Conservation (phyloP, 2,797 vertebrate genomes). For the Lithobates pipiens region DNA sequence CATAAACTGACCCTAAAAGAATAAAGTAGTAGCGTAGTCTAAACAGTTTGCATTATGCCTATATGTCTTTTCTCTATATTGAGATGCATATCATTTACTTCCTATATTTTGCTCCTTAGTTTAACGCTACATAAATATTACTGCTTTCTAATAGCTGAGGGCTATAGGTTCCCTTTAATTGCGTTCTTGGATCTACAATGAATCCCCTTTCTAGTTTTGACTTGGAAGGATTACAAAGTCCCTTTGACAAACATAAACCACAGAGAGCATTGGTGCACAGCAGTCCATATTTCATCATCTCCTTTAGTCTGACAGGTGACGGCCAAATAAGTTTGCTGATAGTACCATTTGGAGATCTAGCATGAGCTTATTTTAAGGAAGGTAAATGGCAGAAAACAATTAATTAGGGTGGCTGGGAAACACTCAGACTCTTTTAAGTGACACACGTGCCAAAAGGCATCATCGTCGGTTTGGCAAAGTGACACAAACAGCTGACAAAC, state of each 20-base stretch:
- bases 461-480: constrained; percentile 10
- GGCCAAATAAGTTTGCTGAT: constrained; percentile 60
- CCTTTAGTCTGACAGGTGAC: neutral
- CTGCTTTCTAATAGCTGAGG: too few relatives aligned
- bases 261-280: constrained; percentile 46
- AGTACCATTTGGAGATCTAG: constrained; percentile 61
- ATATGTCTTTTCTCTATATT: too few relatives aligned
- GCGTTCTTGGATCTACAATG: neutral
- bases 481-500: constrained; percentile 48
- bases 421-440: constrained; percentile 36
- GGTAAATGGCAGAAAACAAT: constrained; percentile 56
- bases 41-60: too few relatives aligned
- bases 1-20: too few relatives aligned
- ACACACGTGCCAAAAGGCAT: constrained; percentile 35
- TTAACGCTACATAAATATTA: too few relatives aligned
- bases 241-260: constrained; percentile 62
- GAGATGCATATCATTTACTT: too few relatives aligned
- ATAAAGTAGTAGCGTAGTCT: too few relatives aligned
- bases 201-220: constrained; percentile 47
- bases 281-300: constrained; percentile 63
- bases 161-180: neutral
- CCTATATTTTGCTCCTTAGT: too few relatives aligned
- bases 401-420: constrained; percentile 47
- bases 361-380: constrained; percentile 58
- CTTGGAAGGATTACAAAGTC: constrained; percentile 48